A percentile compares a stretch with the other conserved stretches of the same genome.
These are phyloP conservation scores for Conus ventricosus DNA, from an alignment of 1,140 invertebrate species.

Conservation along the genomic window DNA sequence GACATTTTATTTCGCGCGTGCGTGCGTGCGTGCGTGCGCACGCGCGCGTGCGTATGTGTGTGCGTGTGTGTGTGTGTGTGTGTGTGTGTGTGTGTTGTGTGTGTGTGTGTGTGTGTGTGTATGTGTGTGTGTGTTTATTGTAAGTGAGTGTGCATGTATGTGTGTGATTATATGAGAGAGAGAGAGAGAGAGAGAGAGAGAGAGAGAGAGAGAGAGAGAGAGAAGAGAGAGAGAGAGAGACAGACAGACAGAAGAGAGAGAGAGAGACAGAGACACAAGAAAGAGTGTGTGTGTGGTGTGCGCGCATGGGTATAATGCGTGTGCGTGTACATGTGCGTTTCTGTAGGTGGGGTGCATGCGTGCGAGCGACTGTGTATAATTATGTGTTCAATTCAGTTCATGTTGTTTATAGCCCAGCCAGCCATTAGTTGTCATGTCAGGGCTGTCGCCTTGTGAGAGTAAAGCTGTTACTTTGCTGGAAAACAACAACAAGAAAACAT, in stretches of 20 bases:
- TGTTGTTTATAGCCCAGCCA: no score
- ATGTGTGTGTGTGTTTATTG: neutral
- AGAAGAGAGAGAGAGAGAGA: neutral
- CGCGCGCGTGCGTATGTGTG: neutral
- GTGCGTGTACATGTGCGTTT: neutral
- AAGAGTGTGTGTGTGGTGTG: neutral
- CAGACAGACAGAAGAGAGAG: no score
- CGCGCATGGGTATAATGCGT: neutral
- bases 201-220: neutral
- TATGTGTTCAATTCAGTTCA: no score
- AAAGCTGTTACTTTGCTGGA: no score
- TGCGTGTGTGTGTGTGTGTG: neutral
- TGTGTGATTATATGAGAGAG: neutral
- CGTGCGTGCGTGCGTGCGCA: neutral
- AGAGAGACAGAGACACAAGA: no score
- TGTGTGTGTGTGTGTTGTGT: neutral
- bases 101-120: slow-evolving; percentile 19
- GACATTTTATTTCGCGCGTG: neutral
- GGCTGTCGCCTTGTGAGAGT: no score
- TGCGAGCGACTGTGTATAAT: no score
- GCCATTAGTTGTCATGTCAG: no score
- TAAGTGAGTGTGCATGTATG: neutral
- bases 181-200: neutral
- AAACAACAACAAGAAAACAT: no score
- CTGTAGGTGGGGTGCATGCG: no score